phyloP scores from a whole-genome alignment of 1,140 invertebrate genomes.

The Brachionus plicatilis region DNA sequence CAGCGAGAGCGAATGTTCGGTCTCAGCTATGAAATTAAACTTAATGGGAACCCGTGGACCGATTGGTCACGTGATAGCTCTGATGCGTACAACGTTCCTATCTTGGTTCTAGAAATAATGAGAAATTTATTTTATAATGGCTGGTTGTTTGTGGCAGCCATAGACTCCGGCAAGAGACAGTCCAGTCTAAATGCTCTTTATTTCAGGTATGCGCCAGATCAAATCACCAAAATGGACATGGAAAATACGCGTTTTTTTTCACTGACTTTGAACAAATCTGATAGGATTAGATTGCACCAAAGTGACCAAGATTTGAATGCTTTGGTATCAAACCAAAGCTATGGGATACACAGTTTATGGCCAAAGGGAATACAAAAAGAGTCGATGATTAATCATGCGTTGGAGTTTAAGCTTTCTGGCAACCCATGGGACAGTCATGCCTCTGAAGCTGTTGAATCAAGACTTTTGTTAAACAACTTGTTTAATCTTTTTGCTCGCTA shows the following conservation, averaged over 20 bases:
- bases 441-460: neutral
- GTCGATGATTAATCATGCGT: neutral
- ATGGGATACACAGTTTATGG: neutral
- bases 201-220: neutral
- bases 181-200: neutral
- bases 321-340: neutral
- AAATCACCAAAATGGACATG: neutral
- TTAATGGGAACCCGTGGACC: neutral
- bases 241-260: neutral
- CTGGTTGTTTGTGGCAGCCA: neutral
- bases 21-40: neutral
- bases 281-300: neutral
- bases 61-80: neutral
- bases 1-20: neutral
- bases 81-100: neutral
- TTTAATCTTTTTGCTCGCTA: slow-evolving; percentile 13
- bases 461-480: slow-evolving; percentile 5
- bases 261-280: neutral
- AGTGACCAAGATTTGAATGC: neutral
- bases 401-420: slow-evolving; percentile 1
- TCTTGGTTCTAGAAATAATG: neutral
- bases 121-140: slow-evolving; percentile 17
- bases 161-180: neutral
- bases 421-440: neutral
- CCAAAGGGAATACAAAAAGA: neutral